Conservation (phyloP, 2,888 invertebrate species). For the Euspilapteryx auroguttella region DNA sequence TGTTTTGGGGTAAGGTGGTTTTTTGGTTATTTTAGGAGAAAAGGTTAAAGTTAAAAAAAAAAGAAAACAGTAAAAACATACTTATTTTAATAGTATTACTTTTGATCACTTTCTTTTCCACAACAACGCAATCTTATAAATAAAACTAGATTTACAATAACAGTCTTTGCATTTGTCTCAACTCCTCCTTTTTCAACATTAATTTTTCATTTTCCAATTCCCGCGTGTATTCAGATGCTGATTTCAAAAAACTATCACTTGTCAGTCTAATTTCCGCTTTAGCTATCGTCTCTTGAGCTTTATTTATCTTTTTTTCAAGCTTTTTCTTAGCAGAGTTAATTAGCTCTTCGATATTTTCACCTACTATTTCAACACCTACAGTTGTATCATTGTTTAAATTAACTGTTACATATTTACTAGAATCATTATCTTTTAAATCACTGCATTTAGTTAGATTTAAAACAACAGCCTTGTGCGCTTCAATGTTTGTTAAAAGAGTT, state of each 20-base stretch:
- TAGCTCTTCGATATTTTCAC: conserved; percentile 18
- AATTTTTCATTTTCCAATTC: conserved; percentile 24
- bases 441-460: conserved; percentile 24
- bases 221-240: conserved; percentile 19
- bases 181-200: conserved; percentile 22
- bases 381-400: conserved; percentile 24
- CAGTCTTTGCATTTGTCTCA: conserved; percentile 31
- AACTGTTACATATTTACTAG: conserved; percentile 14
- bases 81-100: too few species aligned
- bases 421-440: conserved; percentile 15
- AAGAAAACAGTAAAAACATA: too few species aligned
- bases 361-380: conserved; percentile 26
- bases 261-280: conserved; percentile 26
- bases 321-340: conserved; percentile 22
- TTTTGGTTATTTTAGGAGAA: too few species aligned
- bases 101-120: too few species aligned
- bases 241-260: conserved; percentile 17
- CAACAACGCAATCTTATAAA: too few species aligned
- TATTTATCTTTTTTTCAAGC: conserved; percentile 24
- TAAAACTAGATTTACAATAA: too few species aligned
- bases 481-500: conserved; percentile 19
- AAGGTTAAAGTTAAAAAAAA: too few species aligned
- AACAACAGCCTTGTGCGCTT: conserved; percentile 22
- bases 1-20: too few species aligned
- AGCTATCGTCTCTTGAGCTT: conserved; percentile 21